A percentile compares a stretch with the other conserved stretches of the same genome.
Conservation (phyloP, 2,113 vertebrate species). For the Nothoprocta pentlandii region DNA sequence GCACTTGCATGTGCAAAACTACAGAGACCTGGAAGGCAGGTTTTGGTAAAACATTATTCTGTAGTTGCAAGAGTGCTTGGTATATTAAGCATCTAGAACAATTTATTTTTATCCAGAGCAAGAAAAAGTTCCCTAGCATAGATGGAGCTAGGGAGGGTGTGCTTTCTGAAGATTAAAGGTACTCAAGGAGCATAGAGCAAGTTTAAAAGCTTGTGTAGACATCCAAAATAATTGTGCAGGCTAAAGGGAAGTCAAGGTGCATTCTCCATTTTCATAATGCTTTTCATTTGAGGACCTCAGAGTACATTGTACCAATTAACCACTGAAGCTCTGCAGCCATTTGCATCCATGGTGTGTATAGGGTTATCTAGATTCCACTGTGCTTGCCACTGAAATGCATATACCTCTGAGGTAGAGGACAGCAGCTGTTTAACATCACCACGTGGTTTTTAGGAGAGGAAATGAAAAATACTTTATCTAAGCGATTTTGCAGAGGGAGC, state of each 20-base stretch:
- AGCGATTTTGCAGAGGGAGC: constrained; percentile 40
- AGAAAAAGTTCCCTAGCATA: neutral
- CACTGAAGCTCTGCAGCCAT: neutral
- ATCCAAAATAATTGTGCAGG: neutral
- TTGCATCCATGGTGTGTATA: neutral
- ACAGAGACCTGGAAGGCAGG: neutral
- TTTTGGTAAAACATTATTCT: neutral
- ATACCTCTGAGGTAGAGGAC: neutral
- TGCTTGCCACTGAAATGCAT: neutral
- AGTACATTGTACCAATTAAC: neutral
- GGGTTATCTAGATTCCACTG: neutral
- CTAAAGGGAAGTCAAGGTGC: neutral
- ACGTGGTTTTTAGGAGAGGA: constrained; percentile 22
- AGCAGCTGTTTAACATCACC: constrained; percentile 13
- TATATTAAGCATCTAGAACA: neutral
- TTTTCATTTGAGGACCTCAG: neutral
- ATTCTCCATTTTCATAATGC: neutral
- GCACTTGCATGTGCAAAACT: neutral
- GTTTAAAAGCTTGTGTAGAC: neutral
- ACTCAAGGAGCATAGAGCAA: neutral
- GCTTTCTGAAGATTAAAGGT: neutral
- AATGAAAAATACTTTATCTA: constrained; percentile 45
- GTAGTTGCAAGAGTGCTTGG: neutral
- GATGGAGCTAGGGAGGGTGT: neutral
- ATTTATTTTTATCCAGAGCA: neutral